These are phyloP conservation scores for Corythornis leucogaster DNA, from an alignment of 2,797 vertebrate genomes.

Conservation along the genomic window DNA sequence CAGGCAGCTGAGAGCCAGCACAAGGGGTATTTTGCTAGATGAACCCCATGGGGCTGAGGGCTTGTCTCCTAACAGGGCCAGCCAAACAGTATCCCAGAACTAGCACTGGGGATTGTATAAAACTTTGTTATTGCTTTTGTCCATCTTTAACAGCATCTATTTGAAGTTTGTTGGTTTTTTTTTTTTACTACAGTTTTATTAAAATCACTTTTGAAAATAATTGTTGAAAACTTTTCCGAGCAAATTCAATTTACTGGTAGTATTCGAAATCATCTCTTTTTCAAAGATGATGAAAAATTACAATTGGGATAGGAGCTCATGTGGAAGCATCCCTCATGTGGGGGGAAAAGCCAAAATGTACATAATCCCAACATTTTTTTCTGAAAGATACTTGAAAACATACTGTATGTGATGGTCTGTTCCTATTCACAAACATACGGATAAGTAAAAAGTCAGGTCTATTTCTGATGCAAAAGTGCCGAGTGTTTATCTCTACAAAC, in stretches of 20 bases:
- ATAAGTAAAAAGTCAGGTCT: not conserved
- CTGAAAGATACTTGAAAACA: not conserved
- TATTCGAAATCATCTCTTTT: not conserved
- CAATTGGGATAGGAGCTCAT: not conserved
- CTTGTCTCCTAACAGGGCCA: not conserved
- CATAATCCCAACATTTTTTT: not conserved
- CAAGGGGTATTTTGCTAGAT: not conserved
- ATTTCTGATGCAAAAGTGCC: conserved; percentile 28
- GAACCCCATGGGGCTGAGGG: not conserved
- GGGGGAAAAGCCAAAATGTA: not conserved
- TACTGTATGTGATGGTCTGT: not conserved
- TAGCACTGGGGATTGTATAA: not conserved
- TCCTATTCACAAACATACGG: not conserved
- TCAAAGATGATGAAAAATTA: not conserved
- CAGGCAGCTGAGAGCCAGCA: not conserved
- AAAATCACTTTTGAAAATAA: not conserved
- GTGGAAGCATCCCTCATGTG: not conserved
- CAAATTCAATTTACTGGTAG: not conserved
- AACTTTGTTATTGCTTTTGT: not conserved
- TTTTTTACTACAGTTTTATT: not conserved
- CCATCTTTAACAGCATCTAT: not conserved
- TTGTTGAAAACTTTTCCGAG: not conserved
- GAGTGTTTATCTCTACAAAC: not conserved
- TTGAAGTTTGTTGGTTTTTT: not conserved
- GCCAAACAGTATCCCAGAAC: not conserved